Evolutionary conservation across 2,113 vertebrate genomes (phyloP).

Genomic region (Anser brachyrhynchus): DNA sequence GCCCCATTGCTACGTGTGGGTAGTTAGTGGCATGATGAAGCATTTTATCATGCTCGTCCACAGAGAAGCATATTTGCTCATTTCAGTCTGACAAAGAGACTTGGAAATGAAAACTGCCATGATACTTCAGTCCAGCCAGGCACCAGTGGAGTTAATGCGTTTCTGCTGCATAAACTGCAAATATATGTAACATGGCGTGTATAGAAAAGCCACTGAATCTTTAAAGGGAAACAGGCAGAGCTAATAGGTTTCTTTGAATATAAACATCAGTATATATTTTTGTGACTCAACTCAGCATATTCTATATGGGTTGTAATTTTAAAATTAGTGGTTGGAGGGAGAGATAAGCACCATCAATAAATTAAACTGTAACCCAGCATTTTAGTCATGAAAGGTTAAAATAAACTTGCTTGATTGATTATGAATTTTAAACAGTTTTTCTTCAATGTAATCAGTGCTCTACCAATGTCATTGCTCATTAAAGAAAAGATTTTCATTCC

Average conservation of each 20-base stretch:
- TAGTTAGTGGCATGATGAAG: background rate
- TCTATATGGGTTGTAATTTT: slow-evolving; percentile 74
- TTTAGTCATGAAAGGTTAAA: slow-evolving; percentile 84
- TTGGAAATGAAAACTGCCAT: background rate
- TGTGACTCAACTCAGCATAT: slow-evolving; percentile 71
- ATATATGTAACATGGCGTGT: slow-evolving; percentile 27
- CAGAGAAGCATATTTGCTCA: background rate
- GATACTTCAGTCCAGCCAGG: background rate
- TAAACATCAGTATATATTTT: slow-evolving; percentile 76
- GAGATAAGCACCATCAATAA: slow-evolving; percentile 75
- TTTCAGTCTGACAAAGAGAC: background rate
- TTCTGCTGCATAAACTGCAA: slow-evolving; percentile 46
- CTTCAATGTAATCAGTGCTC: slow-evolving; percentile 84
- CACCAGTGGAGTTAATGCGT: slow-evolving; percentile 48
- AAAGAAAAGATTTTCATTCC: slow-evolving; percentile 85
- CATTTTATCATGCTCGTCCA: background rate
- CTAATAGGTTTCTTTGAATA: slow-evolving; percentile 69
- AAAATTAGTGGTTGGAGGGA: slow-evolving; percentile 74
- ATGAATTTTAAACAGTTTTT: slow-evolving; percentile 85
- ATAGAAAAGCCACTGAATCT: slow-evolving; percentile 65
- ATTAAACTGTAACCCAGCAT: slow-evolving; percentile 73
- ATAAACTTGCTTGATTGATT: slow-evolving; percentile 85
- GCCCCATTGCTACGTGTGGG: background rate
- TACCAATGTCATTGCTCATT: slow-evolving; percentile 82
- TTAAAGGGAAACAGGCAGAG: slow-evolving; percentile 64